phyloP scores from a whole-genome alignment of 2,113 vertebrate genomes.

The Trematocara zebra region DNA sequence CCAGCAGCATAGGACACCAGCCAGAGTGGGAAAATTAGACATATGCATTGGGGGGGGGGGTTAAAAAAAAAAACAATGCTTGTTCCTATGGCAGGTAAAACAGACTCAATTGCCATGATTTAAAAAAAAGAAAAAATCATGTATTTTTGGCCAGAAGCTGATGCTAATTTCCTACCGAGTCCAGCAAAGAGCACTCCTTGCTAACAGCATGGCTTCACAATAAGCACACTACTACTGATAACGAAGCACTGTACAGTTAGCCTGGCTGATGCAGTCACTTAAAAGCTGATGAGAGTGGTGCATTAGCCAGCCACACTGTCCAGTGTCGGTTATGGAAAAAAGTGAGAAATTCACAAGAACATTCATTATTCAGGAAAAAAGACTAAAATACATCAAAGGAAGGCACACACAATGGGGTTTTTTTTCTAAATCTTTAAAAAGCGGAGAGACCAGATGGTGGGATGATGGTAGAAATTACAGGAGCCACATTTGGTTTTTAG shows the following conservation, averaged over 20 bases:
- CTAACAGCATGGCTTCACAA: slow-evolving; percentile 40
- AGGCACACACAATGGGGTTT: slow-evolving; percentile 11
- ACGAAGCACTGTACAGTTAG: slow-evolving; percentile 37
- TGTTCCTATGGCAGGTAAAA: background rate
- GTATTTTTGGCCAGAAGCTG: background rate
- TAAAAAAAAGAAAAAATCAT: background rate
- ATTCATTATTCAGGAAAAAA: background rate
- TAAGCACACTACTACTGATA: slow-evolving; percentile 45
- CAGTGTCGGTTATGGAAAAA: slow-evolving; percentile 14
- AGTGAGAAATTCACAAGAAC: background rate
- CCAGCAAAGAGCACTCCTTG: slow-evolving; percentile 32
- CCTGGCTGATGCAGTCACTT: slow-evolving; percentile 10
- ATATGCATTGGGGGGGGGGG: background rate
- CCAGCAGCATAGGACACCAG: slow-evolving; percentile 8
- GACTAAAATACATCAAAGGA: slow-evolving; percentile 6
- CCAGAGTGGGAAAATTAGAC: slow-evolving; percentile 8
- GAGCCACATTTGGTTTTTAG: slow-evolving; percentile 10
- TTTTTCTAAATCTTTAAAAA: background rate
- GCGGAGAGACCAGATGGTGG: background rate
- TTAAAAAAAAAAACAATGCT: background rate
- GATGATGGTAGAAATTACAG: background rate
- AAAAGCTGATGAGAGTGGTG: background rate
- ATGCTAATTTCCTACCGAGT: slow-evolving; percentile 1
- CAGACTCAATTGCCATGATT: background rate
- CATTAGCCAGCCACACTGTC: slow-evolving; percentile 35